A percentile compares a stretch with the other conserved stretches of the same genome.
Evolutionary conservation across 2,113 vertebrate genomes (phyloP).

Genomic region (Lanius ludovicianus): DNA sequence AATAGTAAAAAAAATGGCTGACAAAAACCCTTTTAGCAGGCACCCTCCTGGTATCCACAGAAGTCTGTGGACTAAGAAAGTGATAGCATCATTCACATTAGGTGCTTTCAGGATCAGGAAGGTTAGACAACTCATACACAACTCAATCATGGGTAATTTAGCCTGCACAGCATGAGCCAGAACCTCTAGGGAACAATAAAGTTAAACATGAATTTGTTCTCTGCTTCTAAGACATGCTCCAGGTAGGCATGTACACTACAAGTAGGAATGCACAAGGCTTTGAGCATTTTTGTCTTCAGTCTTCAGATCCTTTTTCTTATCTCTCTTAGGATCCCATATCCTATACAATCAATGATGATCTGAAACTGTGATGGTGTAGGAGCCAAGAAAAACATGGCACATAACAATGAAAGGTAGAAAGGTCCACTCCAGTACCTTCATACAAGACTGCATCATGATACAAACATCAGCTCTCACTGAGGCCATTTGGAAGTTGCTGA

Average conservation of each 20-base stretch:
- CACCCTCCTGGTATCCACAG: neutral
- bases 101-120: neutral
- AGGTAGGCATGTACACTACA: neutral
- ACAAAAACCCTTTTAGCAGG: neutral
- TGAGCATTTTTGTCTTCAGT: neutral
- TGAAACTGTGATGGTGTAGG: neutral
- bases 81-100: neutral
- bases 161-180: neutral
- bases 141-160: neutral
- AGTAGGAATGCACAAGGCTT: neutral
- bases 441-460: neutral
- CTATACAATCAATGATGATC: neutral
- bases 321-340: neutral
- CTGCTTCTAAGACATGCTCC: accelerated
- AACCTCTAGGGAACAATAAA: neutral
- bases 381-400: neutral
- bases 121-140: neutral
- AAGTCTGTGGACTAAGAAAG: neutral
- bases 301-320: neutral
- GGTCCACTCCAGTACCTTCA: neutral
- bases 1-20: neutral
- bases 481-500: neutral
- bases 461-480: neutral
- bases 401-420: neutral
- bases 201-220: neutral